phyloP scores from a whole-genome alignment of 2,888 invertebrate species.

The Philonicus albiceps region DNA sequence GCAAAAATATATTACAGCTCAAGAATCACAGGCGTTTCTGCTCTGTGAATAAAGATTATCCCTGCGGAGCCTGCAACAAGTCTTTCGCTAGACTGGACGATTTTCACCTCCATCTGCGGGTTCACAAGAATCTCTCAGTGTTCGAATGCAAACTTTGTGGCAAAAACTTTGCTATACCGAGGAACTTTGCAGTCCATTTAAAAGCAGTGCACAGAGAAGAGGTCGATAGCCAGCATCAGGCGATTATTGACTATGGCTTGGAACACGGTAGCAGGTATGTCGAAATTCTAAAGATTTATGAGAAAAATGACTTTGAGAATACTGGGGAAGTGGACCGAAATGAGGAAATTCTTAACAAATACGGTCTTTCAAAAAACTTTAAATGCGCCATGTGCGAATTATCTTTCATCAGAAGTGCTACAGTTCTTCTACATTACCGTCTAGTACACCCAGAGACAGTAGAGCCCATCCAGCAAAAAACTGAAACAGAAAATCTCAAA shows the following conservation, averaged over 20 bases:
- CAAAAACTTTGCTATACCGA: constrained; percentile 34
- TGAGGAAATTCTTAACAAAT: neutral
- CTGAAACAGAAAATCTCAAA: neutral
- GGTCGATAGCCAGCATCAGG: neutral
- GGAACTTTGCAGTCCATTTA: constrained; percentile 39
- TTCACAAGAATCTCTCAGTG: constrained; percentile 25
- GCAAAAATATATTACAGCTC: neutral
- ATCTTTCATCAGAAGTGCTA: constrained; percentile 42
- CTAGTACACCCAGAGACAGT: constrained; percentile 35
- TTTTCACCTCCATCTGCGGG: constrained; percentile 39
- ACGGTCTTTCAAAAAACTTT: constrained; percentile 11
- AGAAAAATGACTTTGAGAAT: neutral
- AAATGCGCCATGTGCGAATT: constrained; percentile 43
- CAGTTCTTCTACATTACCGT: constrained; percentile 46
- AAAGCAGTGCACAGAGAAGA: neutral
- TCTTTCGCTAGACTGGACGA: constrained; percentile 42
- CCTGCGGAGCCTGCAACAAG: constrained; percentile 30
- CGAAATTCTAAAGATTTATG: neutral
- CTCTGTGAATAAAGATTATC: neutral
- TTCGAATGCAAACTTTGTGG: constrained; percentile 41
- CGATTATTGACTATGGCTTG: neutral
- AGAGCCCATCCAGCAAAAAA: neutral
- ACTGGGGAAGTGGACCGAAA: too few relatives aligned
- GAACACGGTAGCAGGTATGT: neutral
- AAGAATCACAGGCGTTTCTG: neutral